Evolutionary conservation across 35 echinoderm and acorn worm species (phyloP).

Genomic region (Holothuria glaberrima): DNA sequence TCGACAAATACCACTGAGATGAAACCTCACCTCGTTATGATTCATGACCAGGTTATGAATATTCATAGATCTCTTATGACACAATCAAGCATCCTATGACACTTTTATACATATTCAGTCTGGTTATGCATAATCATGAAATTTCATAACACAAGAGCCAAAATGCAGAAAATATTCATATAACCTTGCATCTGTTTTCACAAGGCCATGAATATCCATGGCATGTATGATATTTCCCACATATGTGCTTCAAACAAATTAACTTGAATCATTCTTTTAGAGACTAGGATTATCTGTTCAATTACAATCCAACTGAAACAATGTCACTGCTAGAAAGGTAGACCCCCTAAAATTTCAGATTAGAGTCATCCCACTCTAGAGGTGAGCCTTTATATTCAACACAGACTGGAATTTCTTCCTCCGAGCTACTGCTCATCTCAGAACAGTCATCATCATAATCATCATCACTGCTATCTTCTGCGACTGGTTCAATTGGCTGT

Average conservation of each 20-base stretch:
- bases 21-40: too few species aligned
- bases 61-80: too few species aligned
- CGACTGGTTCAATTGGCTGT: slow-evolving; percentile 63
- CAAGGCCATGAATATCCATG: background rate
- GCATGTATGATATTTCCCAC: background rate
- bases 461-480: slow-evolving; percentile 77
- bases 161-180: too few species aligned
- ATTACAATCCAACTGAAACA: background rate
- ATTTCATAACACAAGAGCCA: too few species aligned
- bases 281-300: background rate
- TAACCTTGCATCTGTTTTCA: background rate
- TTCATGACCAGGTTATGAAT: too few species aligned
- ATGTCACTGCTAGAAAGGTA: background rate
- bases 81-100: too few species aligned
- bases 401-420: slow-evolving; percentile 65
- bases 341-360: slow-evolving; percentile 79
- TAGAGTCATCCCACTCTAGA: slow-evolving; percentile 91
- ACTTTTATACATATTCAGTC: too few species aligned
- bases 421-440: slow-evolving; percentile 62
- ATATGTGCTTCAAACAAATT: background rate
- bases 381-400: slow-evolving; percentile 90
- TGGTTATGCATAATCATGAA: too few species aligned
- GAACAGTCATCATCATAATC: slow-evolving; percentile 77
- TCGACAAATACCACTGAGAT: too few species aligned
- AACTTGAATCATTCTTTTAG: background rate